These are phyloP conservation scores for Phalera bucephala DNA, from an alignment of 2,888 invertebrate species.

Conservation along the genomic window DNA sequence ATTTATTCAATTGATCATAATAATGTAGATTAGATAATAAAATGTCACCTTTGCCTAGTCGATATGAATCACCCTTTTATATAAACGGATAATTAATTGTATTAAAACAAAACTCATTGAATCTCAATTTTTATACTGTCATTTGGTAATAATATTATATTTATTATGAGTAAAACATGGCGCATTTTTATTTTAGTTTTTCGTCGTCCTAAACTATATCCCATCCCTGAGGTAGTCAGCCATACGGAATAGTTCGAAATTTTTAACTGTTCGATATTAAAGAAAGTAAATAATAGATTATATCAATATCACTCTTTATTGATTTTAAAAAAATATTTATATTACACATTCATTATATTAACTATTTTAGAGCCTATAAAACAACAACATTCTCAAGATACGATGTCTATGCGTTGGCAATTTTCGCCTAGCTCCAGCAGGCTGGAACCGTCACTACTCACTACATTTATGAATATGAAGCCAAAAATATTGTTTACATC, in stretches of 20 bases:
- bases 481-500: slow-evolving; percentile 67
- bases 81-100: slow-evolving; percentile 1
- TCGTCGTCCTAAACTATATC: too few species aligned
- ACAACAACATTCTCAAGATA: slow-evolving; percentile 68
- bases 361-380: slow-evolving; percentile 69
- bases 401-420: slow-evolving; percentile 48
- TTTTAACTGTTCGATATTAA: too few species aligned
- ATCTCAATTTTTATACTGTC: slow-evolving; percentile 34
- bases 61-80: slow-evolving; percentile 19
- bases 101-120: slow-evolving; percentile 11
- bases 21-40: slow-evolving; percentile 18
- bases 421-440: slow-evolving; percentile 24
- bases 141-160: slow-evolving; percentile 30
- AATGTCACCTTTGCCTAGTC: slow-evolving; percentile 22
- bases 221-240: too few species aligned
- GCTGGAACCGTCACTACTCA: slow-evolving; percentile 37
- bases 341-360: slow-evolving; percentile 76
- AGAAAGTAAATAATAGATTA: slow-evolving; percentile 34
- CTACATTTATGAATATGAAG: slow-evolving; percentile 59
- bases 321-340: slow-evolving; percentile 82
- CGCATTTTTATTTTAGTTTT: too few species aligned
- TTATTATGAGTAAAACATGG: too few species aligned
- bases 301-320: slow-evolving; percentile 81
- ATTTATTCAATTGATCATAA: too few species aligned
- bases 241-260: too few species aligned